A percentile compares a stretch with the other conserved stretches of the same genome.
Evolutionary conservation across 2,888 invertebrate species (phyloP).

Genomic region (Biston betularia): DNA sequence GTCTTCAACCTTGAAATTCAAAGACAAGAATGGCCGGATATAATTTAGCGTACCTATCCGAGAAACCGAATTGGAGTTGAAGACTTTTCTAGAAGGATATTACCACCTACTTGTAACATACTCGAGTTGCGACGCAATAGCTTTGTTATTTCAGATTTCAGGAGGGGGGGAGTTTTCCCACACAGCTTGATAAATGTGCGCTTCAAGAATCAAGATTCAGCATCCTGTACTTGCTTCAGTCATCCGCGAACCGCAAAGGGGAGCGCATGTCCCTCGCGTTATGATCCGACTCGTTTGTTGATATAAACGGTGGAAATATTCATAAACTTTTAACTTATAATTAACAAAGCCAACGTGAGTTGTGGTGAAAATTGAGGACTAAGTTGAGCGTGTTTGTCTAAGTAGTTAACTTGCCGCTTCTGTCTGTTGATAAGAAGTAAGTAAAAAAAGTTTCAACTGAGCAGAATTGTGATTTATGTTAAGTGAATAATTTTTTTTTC

Average conservation of each 20-base stretch:
- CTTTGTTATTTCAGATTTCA: constrained; percentile 13
- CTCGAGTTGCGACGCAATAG: constrained; percentile 10
- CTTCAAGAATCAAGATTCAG: constrained; percentile 5
- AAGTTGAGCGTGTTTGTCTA: background rate
- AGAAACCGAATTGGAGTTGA: no score
- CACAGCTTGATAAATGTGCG: constrained; percentile 1
- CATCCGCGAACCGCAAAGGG: constrained; percentile 24
- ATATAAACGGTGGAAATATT: constrained; percentile 1
- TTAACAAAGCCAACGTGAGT: background rate
- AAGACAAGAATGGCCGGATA: background rate
- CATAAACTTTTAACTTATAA: background rate
- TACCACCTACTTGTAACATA: background rate
- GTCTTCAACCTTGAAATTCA: background rate
- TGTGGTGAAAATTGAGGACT: background rate
- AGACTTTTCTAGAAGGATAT: background rate
- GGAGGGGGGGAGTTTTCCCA: background rate
- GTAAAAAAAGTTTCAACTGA: background rate
- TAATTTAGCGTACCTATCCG: background rate
- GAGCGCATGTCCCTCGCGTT: constrained; percentile 13
- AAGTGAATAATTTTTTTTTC: no score
- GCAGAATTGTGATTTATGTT: background rate
- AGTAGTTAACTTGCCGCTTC: background rate
- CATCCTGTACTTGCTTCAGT: constrained; percentile 20
- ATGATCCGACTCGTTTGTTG: constrained; percentile 1
- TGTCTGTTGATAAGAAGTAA: constrained; percentile 5